A percentile compares a stretch with the other conserved stretches of the same genome.
Evolutionary conservation across 2,888 invertebrate genomes (phyloP).

Genomic region (Pycnomerus fuliginosus): DNA sequence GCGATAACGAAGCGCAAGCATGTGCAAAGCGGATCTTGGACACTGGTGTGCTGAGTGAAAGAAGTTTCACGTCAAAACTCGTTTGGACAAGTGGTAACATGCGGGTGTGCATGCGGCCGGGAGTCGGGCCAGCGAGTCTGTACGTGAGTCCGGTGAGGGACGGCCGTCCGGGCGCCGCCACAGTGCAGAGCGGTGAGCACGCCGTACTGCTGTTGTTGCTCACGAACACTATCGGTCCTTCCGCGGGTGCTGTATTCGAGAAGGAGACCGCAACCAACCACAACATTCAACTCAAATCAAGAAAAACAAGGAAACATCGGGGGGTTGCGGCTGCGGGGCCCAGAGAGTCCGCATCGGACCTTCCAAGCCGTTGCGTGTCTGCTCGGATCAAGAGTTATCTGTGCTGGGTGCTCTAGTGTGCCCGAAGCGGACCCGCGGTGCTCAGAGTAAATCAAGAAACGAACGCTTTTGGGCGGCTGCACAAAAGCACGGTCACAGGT

Average conservation of each 20-base stretch:
- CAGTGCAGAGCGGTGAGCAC: slow-evolving; percentile 60
- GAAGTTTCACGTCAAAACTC: too few species aligned
- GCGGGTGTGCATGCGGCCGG: slow-evolving; percentile 53
- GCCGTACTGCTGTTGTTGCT: slow-evolving; percentile 55
- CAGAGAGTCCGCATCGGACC: slow-evolving; percentile 21
- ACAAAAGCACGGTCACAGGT: slow-evolving; percentile 50
- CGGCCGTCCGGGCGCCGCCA: slow-evolving; percentile 50
- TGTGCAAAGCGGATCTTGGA: slow-evolving; percentile 38
- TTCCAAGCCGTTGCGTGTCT: slow-evolving; percentile 41
- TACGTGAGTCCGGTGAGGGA: slow-evolving; percentile 51
- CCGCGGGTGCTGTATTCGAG: slow-evolving; percentile 82
- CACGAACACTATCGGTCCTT: slow-evolving; percentile 64
- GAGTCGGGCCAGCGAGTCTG: slow-evolving; percentile 45
- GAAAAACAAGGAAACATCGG: slow-evolving; percentile 38
- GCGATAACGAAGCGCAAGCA: slow-evolving; percentile 42
- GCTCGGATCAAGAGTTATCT: slow-evolving; percentile 49
- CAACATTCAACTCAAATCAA: slow-evolving; percentile 41
- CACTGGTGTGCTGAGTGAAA: slow-evolving; percentile 11
- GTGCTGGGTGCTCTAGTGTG: slow-evolving; percentile 29
- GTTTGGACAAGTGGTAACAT: slow-evolving; percentile 20
- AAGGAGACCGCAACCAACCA: slow-evolving; percentile 68
- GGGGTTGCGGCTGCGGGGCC: slow-evolving; percentile 48
- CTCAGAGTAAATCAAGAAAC: slow-evolving; percentile 16
- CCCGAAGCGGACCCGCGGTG: slow-evolving; percentile 19
- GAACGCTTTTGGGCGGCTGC: slow-evolving; percentile 28